Evolutionary conservation across 2,797 vertebrate species (phyloP).

Genomic region (Karalla daura): DNA sequence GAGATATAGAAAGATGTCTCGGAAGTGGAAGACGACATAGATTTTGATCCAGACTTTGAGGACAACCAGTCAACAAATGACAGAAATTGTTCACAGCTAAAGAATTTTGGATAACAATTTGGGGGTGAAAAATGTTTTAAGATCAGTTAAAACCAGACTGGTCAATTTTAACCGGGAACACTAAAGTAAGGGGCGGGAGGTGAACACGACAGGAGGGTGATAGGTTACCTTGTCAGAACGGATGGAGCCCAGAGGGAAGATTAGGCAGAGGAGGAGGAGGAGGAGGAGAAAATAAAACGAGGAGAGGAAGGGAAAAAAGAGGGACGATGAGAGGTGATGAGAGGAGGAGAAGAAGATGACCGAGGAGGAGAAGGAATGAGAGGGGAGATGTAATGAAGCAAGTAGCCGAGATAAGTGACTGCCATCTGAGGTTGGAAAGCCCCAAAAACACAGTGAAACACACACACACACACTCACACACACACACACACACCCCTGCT

Average conservation of each 20-base stretch:
- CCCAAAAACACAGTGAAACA: conserved; percentile 4
- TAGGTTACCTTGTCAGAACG: background rate
- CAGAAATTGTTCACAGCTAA: too few relatives aligned
- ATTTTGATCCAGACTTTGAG: too few relatives aligned
- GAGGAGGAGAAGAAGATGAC: conserved; percentile 23
- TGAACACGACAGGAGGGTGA: too few relatives aligned
- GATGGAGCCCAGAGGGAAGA: background rate
- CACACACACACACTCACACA: conserved; percentile 20
- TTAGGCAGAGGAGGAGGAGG: background rate
- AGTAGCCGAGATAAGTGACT: conserved; percentile 60
- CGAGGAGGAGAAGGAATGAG: conserved; percentile 31
- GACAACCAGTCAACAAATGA: too few relatives aligned
- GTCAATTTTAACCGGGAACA: too few relatives aligned
- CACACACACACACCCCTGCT: background rate
- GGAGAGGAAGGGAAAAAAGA: too few relatives aligned
- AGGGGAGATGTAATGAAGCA: conserved; percentile 48
- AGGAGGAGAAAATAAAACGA: background rate
- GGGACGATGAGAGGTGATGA: conserved; percentile 20
- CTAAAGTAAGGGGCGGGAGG: too few relatives aligned
- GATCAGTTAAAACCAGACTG: too few relatives aligned
- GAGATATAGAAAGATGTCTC: too few relatives aligned
- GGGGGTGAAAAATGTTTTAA: too few relatives aligned
- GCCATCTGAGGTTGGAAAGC: conserved; percentile 50
- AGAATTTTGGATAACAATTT: too few relatives aligned
- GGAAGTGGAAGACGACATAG: too few relatives aligned